These are phyloP conservation scores for Amphiprion clarkii DNA, from an alignment of 2,797 vertebrate genomes.

Conservation along the genomic window DNA sequence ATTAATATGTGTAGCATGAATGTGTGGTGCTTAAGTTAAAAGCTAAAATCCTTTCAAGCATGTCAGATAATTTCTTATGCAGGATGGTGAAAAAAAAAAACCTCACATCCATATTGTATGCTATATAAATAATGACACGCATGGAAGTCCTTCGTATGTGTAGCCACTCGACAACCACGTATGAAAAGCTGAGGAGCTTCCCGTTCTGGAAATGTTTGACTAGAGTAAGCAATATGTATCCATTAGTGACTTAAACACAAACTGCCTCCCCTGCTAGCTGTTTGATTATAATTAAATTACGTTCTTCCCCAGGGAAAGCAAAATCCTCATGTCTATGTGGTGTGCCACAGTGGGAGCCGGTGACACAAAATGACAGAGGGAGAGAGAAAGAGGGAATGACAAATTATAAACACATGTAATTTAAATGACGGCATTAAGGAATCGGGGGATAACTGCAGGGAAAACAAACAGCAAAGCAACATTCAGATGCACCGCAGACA, in stretches of 20 bases:
- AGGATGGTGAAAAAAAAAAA: constrained; percentile 19
- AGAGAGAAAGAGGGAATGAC: constrained; percentile 73
- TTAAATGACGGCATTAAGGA: constrained; percentile 75
- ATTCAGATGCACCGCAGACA: constrained; percentile 51
- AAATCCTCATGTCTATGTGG: constrained; percentile 75
- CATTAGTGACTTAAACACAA: constrained; percentile 85
- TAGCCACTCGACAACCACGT: constrained; percentile 5
- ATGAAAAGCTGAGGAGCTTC: constrained; percentile 42
- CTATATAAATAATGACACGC: constrained; percentile 55
- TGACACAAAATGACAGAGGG: constrained; percentile 66
- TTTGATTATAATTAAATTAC: constrained; percentile 93
- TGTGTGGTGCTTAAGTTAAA: constrained; percentile 45
- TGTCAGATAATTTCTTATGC: constrained; percentile 44
- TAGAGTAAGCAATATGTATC: constrained; percentile 83
- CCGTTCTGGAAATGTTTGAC: constrained; percentile 69
- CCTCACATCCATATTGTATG: constrained; percentile 50
- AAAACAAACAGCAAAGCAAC: constrained; percentile 70
- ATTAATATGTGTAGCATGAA: constrained; percentile 50
- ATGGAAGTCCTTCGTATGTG: constrained; percentile 34
- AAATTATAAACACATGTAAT: constrained; percentile 80
- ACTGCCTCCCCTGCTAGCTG: constrained; percentile 86
- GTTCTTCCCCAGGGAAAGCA: constrained; percentile 81
- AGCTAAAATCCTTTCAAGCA: constrained; percentile 48
- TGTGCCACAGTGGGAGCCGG: constrained; percentile 72
- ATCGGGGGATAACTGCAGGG: constrained; percentile 62